Conservation (phyloP, 2,888 invertebrate genomes). For the Dioctria linearis region DNA sequence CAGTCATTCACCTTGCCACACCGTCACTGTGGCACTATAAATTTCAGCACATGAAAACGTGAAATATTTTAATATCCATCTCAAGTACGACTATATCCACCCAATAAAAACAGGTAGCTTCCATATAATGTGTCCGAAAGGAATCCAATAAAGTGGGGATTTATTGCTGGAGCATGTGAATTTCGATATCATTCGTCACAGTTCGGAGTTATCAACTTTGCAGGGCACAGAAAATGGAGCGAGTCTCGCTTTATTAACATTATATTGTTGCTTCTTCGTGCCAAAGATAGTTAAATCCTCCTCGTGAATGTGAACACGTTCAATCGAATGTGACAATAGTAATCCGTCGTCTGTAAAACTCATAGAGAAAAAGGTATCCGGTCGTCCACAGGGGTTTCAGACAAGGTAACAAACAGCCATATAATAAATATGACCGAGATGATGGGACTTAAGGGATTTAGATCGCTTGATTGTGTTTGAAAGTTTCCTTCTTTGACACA, state of each 20-base stretch:
- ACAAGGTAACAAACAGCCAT: conserved; percentile 25
- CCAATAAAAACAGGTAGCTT: conserved; percentile 22
- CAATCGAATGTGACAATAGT: conserved; percentile 59
- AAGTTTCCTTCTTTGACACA: conserved; percentile 35
- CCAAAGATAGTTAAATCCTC: conserved; percentile 33
- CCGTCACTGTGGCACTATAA: conserved; percentile 20
- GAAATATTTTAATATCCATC: conserved; percentile 37
- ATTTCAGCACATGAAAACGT: conserved; percentile 5
- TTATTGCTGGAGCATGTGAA: conserved; percentile 41
- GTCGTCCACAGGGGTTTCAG: conserved; percentile 13
- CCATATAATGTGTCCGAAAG: background rate
- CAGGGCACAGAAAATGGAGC: conserved; percentile 5
- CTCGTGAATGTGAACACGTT: conserved; percentile 53
- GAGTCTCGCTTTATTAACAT: conserved; percentile 34
- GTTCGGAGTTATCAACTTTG: conserved; percentile 27
- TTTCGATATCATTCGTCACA: conserved; percentile 44
- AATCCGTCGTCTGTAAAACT: conserved; percentile 53
- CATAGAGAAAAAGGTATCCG: conserved; percentile 12
- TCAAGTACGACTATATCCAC: background rate
- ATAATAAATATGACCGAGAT: conserved; percentile 51
- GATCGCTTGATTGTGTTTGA: conserved; percentile 47
- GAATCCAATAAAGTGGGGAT: conserved; percentile 48
- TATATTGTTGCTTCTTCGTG: conserved; percentile 33
- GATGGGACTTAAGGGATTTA: conserved; percentile 54
- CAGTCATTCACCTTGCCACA: background rate